A percentile compares a stretch with the other conserved stretches of the same genome.
Evolutionary conservation across 2,888 invertebrate genomes (phyloP).

Genomic region (Drosophila borealis): DNA sequence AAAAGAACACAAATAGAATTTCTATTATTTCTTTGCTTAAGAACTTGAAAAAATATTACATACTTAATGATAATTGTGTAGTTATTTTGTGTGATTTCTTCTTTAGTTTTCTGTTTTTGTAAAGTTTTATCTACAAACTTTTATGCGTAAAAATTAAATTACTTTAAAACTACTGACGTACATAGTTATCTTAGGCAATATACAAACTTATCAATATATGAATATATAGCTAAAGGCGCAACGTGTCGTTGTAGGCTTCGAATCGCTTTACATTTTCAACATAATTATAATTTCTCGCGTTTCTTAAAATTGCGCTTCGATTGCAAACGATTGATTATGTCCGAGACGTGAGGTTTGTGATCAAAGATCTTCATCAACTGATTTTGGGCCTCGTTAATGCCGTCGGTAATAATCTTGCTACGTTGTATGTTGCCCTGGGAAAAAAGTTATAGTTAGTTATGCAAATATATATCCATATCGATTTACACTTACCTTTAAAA

Average conservation of each 20-base stretch:
- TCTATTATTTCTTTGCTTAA: conserved; percentile 42
- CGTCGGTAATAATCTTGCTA: conserved; percentile 96
- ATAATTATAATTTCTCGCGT: conserved; percentile 88
- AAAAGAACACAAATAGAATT: conserved; percentile 10
- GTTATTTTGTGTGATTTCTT: conserved; percentile 12
- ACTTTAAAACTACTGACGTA: conserved; percentile 35
- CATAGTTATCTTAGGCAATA: conserved; percentile 39
- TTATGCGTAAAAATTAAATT: conserved; percentile 27
- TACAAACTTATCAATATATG: conserved; percentile 37
- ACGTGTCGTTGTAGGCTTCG: conserved; percentile 37
- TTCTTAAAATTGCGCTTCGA: conserved; percentile 97
- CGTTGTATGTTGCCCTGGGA: conserved; percentile 96
- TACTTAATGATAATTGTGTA: conserved; percentile 8
- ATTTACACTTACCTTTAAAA: conserved; percentile 87
- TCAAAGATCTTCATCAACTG: conserved; percentile 96
- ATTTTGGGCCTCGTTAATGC: conserved; percentile 94
- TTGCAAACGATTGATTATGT: conserved; percentile 95
- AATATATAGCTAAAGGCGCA: conserved; percentile 35
- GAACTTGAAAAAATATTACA: conserved; percentile 56
- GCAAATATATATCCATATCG: neutral
- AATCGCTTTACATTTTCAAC: conserved; percentile 22
- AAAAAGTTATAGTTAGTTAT: neutral
- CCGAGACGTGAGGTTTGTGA: conserved; percentile 94
- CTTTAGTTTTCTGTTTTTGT: conserved; percentile 26
- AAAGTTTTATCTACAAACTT: conserved; percentile 42